phyloP scores from a whole-genome alignment of 2,888 invertebrate species.

The Lymantria monacha region DNA sequence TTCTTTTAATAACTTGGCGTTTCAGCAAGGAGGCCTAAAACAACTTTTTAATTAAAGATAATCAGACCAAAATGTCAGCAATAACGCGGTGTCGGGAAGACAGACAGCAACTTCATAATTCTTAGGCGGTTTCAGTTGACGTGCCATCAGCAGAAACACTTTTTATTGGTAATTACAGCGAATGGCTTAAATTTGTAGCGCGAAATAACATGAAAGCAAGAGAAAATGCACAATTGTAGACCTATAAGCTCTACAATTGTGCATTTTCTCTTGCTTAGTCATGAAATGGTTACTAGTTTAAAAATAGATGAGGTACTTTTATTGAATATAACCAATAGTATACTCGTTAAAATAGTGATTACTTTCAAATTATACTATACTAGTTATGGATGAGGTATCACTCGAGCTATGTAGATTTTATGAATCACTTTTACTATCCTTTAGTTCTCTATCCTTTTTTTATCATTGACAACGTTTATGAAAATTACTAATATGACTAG shows the following conservation, averaged over 20 bases:
- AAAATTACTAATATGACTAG: too few species aligned
- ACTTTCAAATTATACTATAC: slow-evolving; percentile 49
- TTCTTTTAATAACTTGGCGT: slow-evolving; percentile 74
- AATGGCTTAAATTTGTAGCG: slow-evolving; percentile 72
- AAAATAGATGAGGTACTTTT: slow-evolving; percentile 68
- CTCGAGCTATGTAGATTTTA: too few species aligned
- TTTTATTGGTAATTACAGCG: slow-evolving; percentile 74
- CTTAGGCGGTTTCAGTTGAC: slow-evolving; percentile 56
- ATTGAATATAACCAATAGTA: slow-evolving; percentile 68
- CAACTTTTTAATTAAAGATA: slow-evolving; percentile 79
- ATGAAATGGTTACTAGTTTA: slow-evolving; percentile 75
- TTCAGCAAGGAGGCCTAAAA: slow-evolving; percentile 55
- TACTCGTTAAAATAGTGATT: slow-evolving; percentile 64
- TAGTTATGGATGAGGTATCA: not conserved
- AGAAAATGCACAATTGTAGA: slow-evolving; percentile 71
- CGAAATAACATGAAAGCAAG: slow-evolving; percentile 51
- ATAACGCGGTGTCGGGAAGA: slow-evolving; percentile 64
- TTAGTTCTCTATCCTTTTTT: too few species aligned
- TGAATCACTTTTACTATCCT: too few species aligned
- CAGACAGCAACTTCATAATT: slow-evolving; percentile 66
- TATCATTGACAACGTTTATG: too few species aligned
- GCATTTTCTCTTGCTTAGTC: slow-evolving; percentile 65
- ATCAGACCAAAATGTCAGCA: slow-evolving; percentile 70
- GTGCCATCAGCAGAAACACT: slow-evolving; percentile 60
- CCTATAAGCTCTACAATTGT: too few species aligned